Base-by-base conservation (phyloP, 2,888 invertebrate species). In the Drosophila seclusa region DNA sequence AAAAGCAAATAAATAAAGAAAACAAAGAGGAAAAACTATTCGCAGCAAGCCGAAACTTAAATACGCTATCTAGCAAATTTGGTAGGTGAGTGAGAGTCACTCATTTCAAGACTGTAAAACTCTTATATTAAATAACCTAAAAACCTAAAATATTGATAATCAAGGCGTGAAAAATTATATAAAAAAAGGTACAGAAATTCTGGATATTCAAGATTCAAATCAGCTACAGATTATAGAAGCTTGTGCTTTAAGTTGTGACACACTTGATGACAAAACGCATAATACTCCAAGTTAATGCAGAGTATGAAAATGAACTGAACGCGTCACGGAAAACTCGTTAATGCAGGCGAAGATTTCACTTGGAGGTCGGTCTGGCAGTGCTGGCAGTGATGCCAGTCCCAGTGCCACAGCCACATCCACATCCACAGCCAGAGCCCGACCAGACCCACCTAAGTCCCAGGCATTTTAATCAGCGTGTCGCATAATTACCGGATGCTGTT, bases 391-490 rank as follows among this genome's bases (percentile, higher is more conserved):
- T 32, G 52, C 1, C 27, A 32, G 32, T 53, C 16, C 11, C 49
- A 38, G 50, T 34, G 55, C 27, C 42, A 40, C 11, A 31, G 49
- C 48, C 68, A 66, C 21, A 34, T 21, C 54, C 29, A 16, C 42
- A 42, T 50, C n/a, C 34, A 54, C 36, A 34, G 48, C 40, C 67
- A 61, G 69, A 57, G 62, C 77, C 66, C 50, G 73, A 70, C 71
- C 80, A 88, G 83, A 84, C 89, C 83, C 83, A 84, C 90, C 83
- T 84, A 86, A 90, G 80, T 73, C 82, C 84, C 87, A 72, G 82
- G 78, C 92, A 91, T 92, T 91, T 92, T 92, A 92, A 92, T 91
- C 92, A 92, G 92, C 90, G 90, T 91, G 91, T 91, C 92, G 91
- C 91, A 91, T 92, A 92, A 92, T 92, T 92, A 92, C 92, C 92